Evolutionary conservation across 2,797 vertebrate species (phyloP).

Genomic region (Tenualosa ilisha): DNA sequence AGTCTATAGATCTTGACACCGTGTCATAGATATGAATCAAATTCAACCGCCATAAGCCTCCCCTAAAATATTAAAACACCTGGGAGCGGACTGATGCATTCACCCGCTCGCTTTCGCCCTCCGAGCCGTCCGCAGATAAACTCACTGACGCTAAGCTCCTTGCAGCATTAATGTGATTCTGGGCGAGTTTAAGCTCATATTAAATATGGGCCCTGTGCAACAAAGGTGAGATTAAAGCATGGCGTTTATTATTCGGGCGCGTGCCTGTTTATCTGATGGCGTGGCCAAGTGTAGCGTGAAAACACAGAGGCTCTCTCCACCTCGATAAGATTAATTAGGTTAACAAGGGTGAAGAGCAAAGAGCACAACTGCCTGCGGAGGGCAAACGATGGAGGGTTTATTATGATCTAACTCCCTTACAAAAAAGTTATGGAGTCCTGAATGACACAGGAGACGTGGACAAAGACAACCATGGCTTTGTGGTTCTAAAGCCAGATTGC

Average conservation of each 20-base stretch:
- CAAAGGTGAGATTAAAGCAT: constrained; percentile 42
- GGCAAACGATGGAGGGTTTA: background rate
- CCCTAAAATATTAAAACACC: background rate
- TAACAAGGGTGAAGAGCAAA: constrained; percentile 17
- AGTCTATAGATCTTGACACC: background rate
- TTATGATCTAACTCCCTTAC: background rate
- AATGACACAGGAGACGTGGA: background rate
- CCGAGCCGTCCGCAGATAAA: background rate
- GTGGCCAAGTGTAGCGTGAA: constrained; percentile 25
- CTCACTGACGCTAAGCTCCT: background rate
- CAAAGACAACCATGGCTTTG: background rate
- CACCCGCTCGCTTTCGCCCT: background rate
- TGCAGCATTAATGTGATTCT: constrained; percentile 37
- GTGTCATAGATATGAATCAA: constrained; percentile 22
- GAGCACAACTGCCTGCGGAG: background rate
- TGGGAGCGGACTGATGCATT: background rate
- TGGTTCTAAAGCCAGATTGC: constrained; percentile 5
- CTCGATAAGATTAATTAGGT: constrained; percentile 45
- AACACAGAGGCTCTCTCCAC: constrained; percentile 34
- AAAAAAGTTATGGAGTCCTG: background rate
- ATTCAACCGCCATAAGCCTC: background rate
- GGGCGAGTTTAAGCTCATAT: constrained; percentile 28
- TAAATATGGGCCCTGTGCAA: constrained; percentile 36
- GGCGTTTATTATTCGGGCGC: constrained; percentile 22
- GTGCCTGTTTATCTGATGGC: constrained; percentile 35